A percentile compares a stretch with the other conserved stretches of the same genome.
These are phyloP conservation scores for Druon quercuslanigerum DNA, from an alignment of 1,140 invertebrate genomes.

Conservation along the genomic window DNA sequence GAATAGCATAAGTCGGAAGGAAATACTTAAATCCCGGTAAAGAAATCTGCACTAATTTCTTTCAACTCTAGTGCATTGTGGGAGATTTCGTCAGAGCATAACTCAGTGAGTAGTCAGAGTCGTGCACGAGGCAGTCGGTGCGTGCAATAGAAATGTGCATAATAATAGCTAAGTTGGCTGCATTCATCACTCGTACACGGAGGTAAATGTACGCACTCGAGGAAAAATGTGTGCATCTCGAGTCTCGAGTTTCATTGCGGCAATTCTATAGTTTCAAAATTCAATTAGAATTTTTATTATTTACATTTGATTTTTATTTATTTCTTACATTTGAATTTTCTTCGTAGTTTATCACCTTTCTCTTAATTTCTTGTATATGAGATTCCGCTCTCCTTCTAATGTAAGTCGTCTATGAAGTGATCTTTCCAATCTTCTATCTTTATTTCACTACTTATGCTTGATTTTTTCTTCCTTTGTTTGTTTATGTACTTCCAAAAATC, in stretches of 20 bases:
- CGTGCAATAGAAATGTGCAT: conserved; percentile 27
- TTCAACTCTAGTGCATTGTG: not conserved
- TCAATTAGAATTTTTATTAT: no score
- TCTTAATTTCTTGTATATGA: no score
- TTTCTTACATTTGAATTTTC: no score
- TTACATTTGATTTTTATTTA: no score
- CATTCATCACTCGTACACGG: not conserved
- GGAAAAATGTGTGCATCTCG: conserved; percentile 22
- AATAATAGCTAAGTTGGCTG: not conserved
- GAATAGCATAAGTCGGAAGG: not conserved
- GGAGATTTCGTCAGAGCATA: conserved; percentile 17
- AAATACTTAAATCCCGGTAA: conserved; percentile 26
- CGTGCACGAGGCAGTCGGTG: not conserved
- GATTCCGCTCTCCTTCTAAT: no score
- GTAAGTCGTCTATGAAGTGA: no score
- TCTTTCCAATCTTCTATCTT: no score
- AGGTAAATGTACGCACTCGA: not conserved
- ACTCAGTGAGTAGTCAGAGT: not conserved
- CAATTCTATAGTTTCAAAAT: no score
- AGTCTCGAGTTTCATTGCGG: not conserved
- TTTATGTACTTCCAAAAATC: no score
- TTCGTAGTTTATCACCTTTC: no score
- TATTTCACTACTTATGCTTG: no score
- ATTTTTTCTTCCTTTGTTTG: no score
- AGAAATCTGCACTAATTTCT: conserved; percentile 25